Evolutionary conservation across 1,140 invertebrate genomes (phyloP), one percentile per base, ranked within the genome.

Genomic region (Drosophila ambigua): DNA sequence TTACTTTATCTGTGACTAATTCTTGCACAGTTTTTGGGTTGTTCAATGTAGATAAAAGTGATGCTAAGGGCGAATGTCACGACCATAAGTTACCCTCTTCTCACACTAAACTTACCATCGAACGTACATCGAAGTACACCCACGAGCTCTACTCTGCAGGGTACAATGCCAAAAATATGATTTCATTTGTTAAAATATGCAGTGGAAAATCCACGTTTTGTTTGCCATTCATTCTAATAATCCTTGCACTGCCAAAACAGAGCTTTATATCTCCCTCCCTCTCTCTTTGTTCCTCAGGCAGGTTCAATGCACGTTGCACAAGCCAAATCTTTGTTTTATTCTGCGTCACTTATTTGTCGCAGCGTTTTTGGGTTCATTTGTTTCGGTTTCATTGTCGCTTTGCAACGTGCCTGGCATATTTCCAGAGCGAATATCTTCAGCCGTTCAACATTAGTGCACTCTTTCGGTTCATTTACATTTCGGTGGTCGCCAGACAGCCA

Each of bases 251-350:
- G 49, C 41, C 16, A 24, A 48, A 43, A 31, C 28, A 63, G 5
- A 28, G 35, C 35, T 39, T 11, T 35, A 2, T 11, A 3, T 35
- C 9, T 35, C 45, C n/a, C 28, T 31, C 7, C 9, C 28, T 28
- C 31, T 39, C 35, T 35, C 9, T 11, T 3, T 35, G 2, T 35
- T 31, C n/a, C 11, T 68, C 28, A 44, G 11, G 41, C 15, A 28
- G 20, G 64, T 78, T 78, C 55, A 78, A 55, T 74, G 63, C 79
- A 63, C 57, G 31, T 54, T 71, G 52, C 57, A 61, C 43, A 64
- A n/a, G 45, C 46, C 59, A 49, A 26, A 24, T 24, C 23, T 24
- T 24, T 61, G 26, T 59, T 63, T 45, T 9, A n/a, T 9, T 53
- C 23, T 53, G 28, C 48, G 58, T 4, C 35, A 53, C 44, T 16